Base-by-base conservation (phyloP, 2,113 vertebrate species). In the Gadus macrocephalus region DNA sequence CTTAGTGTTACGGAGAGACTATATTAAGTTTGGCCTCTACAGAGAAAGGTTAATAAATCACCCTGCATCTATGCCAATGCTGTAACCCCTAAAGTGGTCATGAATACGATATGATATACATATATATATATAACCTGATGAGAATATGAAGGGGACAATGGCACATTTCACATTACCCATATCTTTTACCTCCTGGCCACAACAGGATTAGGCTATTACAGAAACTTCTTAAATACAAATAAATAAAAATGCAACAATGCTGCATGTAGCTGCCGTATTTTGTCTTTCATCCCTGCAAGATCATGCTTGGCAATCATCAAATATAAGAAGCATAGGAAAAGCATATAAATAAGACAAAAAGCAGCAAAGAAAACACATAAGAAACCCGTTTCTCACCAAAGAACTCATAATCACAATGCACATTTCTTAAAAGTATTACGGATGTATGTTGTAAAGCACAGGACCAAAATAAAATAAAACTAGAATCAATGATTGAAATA, bases 61-160 rank as follows among this genome's bases (percentile, higher is more conserved):
- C 42, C 42, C 9, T 12, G 42, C 11, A 14, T 49, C 14, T 49
- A 49, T 49, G 42, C 42, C 42, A 49, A 49, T 49, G 42, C 42
- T 49, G 42, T 49, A 49, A 49, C 42, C 42, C 71, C 64, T 59
- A 22, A 65, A 74, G 71, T 65, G 62, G 70, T 76, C 72, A 56
- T 73, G 42, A 49, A 49, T 49, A 3, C 22, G 8, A 61, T 4
- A 7, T 17, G n/a, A 58, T 17, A 17, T 58, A 14, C 17, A 56
- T 56, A 56, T 56, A 56, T 56, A 25, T 25, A 58, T 58, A 8
- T 58, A 17, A 15, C 15, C 5, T 58, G 15, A 5, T 58, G 15
- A 58, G 6, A 60, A 60, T 19, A 61, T 12, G 19, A 61, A 22
- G 19, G 22, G n/a, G 19, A 61, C n/a, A 61, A 61, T 61, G 59